These are phyloP conservation scores for Drosophila lutescens DNA, from an alignment of 2,888 invertebrate species.

Conservation along the genomic window DNA sequence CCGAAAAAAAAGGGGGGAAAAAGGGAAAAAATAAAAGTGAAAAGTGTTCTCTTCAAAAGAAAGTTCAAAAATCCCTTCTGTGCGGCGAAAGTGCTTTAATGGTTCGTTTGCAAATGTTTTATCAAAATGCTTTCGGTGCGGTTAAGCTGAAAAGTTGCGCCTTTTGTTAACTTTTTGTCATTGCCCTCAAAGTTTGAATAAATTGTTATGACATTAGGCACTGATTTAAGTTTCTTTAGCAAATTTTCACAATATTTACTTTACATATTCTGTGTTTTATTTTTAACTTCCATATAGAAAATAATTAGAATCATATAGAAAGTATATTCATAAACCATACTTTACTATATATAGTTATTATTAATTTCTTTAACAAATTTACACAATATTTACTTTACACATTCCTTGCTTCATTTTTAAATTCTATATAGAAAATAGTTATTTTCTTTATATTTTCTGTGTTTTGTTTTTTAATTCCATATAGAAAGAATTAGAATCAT, in stretches of 20 bases:
- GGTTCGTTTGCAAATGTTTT: no score
- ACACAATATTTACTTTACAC: no score
- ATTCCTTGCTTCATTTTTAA: background rate
- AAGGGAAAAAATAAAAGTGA: background rate
- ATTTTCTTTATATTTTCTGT: no score
- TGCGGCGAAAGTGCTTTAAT: background rate
- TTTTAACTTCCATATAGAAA: no score
- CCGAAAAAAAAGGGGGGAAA: background rate
- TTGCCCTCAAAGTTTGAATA: background rate
- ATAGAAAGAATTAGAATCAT: no score
- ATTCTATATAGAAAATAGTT: no score
- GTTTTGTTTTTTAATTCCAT: no score
- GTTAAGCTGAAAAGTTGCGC: background rate
- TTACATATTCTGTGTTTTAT: background rate
- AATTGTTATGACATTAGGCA: background rate
- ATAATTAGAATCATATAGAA: no score
- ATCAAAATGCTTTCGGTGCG: background rate
- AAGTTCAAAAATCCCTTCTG: conserved; percentile 1
- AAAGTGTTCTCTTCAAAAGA: conserved; percentile 1
- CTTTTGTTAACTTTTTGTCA: background rate
- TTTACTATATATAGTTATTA: no score
- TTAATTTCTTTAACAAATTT: no score
- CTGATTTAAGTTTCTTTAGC: background rate
- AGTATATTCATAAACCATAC: no score
- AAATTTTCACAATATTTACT: background rate